A percentile compares a stretch with the other conserved stretches of the same genome.
Evolutionary conservation across 2,113 vertebrate genomes (phyloP).

Genomic region (Corythornis vintsioides): DNA sequence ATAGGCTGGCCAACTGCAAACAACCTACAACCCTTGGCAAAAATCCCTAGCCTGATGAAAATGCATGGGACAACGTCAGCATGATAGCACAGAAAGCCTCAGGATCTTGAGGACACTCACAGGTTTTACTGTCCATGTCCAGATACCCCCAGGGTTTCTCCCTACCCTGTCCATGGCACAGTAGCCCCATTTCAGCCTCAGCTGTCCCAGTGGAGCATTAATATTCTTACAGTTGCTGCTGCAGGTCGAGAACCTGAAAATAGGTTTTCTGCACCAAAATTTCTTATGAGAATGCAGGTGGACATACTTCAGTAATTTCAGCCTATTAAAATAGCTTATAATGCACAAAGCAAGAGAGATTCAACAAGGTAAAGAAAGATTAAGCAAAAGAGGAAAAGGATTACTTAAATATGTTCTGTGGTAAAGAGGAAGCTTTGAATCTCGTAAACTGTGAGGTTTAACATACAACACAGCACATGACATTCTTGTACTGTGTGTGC

Average conservation of each 20-base stretch:
- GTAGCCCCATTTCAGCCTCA: neutral
- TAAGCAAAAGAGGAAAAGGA: slow-evolving; percentile 48
- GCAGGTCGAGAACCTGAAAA: neutral
- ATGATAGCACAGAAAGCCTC: neutral
- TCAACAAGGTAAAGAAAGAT: slow-evolving; percentile 59
- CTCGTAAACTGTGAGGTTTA: neutral
- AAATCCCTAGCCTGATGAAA: neutral
- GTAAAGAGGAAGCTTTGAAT: neutral
- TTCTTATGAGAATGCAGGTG: neutral
- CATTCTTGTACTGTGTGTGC: neutral
- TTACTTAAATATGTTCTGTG: slow-evolving; percentile 47
- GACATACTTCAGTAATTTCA: neutral
- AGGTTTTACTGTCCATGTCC: neutral
- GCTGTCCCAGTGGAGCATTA: neutral
- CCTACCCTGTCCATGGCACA: neutral
- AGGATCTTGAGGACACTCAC: neutral
- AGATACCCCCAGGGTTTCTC: neutral
- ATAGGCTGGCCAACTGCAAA: neutral
- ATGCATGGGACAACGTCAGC: neutral
- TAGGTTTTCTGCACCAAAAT: neutral
- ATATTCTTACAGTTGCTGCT: neutral
- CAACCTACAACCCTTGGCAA: neutral
- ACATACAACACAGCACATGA: neutral
- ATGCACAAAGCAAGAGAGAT: slow-evolving; percentile 11
- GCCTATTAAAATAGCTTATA: slow-evolving; percentile 38